A percentile compares a stretch with the other conserved stretches of the same genome.
Conservation (phyloP, 2,888 invertebrate genomes). For the Cheilosia impressa region DNA sequence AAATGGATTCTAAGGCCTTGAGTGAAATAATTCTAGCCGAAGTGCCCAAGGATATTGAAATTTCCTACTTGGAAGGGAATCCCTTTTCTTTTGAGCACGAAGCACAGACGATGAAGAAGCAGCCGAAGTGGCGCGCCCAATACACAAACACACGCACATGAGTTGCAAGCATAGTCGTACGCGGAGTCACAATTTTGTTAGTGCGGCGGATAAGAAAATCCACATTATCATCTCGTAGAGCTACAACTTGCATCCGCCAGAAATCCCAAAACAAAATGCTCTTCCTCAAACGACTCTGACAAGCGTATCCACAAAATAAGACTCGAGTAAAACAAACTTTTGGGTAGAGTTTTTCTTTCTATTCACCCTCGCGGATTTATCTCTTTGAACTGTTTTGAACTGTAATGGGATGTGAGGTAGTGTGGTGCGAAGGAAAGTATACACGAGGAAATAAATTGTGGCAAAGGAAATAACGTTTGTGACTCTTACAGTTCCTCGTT, state of each 20-base stretch:
- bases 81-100: conserved; percentile 29
- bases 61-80: conserved; percentile 35
- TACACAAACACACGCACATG: conserved; percentile 15
- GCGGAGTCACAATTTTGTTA: conserved; percentile 43
- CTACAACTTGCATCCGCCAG: conserved; percentile 19
- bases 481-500: no score
- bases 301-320: conserved; percentile 68
- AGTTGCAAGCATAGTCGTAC: conserved; percentile 14
- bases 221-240: conserved; percentile 45
- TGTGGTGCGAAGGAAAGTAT: conserved; percentile 30
- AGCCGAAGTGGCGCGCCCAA: conserved; percentile 5
- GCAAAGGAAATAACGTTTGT: no score
- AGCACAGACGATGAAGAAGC: conserved; percentile 52
- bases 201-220: conserved; percentile 51
- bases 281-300: conserved; percentile 47
- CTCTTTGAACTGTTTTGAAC: conserved; percentile 56
- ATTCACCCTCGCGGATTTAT: conserved; percentile 38
- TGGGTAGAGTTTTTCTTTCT: conserved; percentile 11
- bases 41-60: conserved; percentile 72
- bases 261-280: conserved; percentile 17
- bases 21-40: conserved; percentile 70
- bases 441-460: no score
- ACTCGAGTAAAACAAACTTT: conserved; percentile 61
- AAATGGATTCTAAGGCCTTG: conserved; percentile 69
- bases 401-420: conserved; percentile 6